These are phyloP conservation scores for Melipona quadrifasciata DNA, from an alignment of 1,140 invertebrate species.

Conservation along the genomic window DNA sequence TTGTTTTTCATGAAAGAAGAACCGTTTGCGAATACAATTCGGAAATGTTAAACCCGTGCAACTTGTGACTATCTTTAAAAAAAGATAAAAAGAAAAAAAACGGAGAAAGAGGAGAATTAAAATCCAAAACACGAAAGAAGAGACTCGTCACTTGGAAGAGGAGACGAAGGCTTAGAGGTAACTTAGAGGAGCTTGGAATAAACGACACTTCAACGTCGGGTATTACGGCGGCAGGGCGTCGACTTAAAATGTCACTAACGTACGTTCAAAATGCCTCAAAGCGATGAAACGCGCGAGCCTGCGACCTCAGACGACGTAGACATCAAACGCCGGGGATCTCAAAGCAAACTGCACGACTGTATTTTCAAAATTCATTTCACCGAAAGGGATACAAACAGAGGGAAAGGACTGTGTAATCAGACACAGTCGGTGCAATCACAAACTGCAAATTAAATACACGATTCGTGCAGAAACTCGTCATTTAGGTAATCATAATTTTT, in stretches of 20 bases:
- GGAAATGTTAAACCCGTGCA: too few species aligned
- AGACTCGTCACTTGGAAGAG: background rate
- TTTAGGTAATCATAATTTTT: too few species aligned
- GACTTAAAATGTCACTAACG: conserved; percentile 11
- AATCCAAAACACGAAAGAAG: background rate
- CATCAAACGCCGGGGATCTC: background rate
- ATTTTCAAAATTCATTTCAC: conserved; percentile 5
- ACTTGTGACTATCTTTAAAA: too few species aligned
- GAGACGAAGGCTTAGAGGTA: background rate
- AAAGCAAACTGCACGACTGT: background rate
- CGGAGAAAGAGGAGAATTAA: background rate
- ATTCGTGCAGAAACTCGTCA: background rate
- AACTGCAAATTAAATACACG: background rate
- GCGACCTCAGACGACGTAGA: background rate
- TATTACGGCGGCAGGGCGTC: background rate
- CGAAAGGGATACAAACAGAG: background rate
- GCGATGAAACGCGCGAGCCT: background rate
- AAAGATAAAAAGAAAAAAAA: too few species aligned
- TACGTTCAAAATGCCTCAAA: background rate
- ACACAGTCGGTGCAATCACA: background rate
- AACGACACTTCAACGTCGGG: background rate
- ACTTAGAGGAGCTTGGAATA: background rate
- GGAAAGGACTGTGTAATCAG: background rate
- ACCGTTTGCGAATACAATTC: too few species aligned
- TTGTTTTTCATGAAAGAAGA: too few species aligned